Evolutionary conservation across 2,797 vertebrate genomes (phyloP).

Genomic region (Mus minutoides): DNA sequence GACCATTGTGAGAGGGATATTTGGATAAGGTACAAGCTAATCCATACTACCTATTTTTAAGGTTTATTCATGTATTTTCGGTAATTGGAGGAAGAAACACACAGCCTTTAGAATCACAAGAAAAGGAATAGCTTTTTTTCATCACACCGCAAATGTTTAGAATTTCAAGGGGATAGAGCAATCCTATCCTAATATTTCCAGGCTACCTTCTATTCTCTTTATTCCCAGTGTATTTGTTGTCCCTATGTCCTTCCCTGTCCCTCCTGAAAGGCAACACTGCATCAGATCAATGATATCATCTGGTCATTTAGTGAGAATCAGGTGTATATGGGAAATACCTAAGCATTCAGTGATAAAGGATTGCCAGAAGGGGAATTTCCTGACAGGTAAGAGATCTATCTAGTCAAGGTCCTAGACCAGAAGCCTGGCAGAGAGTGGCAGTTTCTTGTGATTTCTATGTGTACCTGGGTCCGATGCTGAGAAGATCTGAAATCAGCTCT

Average conservation of each 20-base stretch:
- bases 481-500: not conserved
- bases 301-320: not conserved
- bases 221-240: not conserved
- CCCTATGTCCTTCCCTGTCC: not conserved
- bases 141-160: not conserved
- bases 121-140: not conserved
- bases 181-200: not conserved
- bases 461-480: not conserved
- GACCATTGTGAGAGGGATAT: not conserved
- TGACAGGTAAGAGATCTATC: not conserved
- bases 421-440: not conserved
- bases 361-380: not conserved
- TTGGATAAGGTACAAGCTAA: not conserved
- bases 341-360: not conserved
- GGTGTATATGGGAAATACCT: not conserved
- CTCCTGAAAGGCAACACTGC: not conserved
- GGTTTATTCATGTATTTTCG: not conserved
- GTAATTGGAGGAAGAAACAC: not conserved
- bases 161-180: not conserved
- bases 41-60: not conserved
- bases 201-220: not conserved
- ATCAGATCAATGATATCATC: not conserved
- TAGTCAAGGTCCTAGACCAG: not conserved
- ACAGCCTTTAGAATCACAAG: not conserved
- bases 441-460: not conserved